Conservation (phyloP, 2,113 vertebrate species). For the Alligator sinensis region DNA sequence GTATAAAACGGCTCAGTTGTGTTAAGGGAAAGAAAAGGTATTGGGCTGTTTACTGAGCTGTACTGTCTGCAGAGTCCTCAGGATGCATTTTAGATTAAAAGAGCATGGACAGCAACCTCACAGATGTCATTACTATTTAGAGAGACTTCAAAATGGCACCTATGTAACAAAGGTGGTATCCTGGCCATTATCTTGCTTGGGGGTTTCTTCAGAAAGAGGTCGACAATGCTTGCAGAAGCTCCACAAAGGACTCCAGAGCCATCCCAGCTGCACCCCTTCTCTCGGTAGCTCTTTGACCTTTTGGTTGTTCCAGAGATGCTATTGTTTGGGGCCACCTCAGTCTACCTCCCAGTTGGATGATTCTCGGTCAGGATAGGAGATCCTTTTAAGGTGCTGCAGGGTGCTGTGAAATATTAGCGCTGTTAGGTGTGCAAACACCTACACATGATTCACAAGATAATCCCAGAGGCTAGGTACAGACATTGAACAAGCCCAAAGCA, state of each 20-base stretch:
- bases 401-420: too few relatives aligned
- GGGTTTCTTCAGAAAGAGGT: neutral
- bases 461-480: too few relatives aligned
- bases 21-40: neutral
- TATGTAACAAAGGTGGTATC: neutral
- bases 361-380: too few relatives aligned
- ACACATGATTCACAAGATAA: too few relatives aligned
- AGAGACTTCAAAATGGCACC: neutral
- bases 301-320: neutral
- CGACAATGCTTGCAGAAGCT: neutral
- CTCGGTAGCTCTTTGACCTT: neutral
- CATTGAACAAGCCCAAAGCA: too few relatives aligned
- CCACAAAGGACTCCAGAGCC: neutral
- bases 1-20: neutral
- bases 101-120: neutral
- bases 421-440: too few relatives aligned
- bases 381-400: too few relatives aligned
- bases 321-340: neutral
- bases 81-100: neutral
- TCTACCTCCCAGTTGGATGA: neutral
- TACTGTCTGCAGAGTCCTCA: neutral
- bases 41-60: neutral
- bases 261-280: neutral
- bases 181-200: neutral
- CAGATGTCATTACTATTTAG: neutral